Conservation (phyloP, 2,888 invertebrate species). For the Junonia oenone region DNA sequence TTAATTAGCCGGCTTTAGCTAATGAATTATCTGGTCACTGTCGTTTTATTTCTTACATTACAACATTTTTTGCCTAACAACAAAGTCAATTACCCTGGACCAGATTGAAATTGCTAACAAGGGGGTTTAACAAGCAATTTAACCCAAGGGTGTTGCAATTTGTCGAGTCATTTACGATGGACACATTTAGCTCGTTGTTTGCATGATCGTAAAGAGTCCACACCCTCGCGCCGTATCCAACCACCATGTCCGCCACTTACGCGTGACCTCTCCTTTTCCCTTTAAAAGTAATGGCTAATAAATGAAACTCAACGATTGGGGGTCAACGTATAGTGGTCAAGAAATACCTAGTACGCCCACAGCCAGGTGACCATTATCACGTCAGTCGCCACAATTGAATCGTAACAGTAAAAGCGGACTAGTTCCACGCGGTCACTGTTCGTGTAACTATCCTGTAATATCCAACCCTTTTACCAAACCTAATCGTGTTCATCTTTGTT, state of each 20-base stretch:
- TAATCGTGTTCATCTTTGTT: not conserved
- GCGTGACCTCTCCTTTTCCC: conserved; percentile 26
- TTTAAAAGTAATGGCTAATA: conserved; percentile 12
- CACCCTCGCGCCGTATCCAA: conserved; percentile 53
- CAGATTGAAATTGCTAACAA: conserved; percentile 44
- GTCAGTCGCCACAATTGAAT: conserved; percentile 48
- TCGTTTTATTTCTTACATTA: not conserved
- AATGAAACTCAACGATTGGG: conserved; percentile 16
- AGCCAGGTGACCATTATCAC: conserved; percentile 60
- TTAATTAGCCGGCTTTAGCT: not conserved
- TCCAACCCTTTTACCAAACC: not conserved
- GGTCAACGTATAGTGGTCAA: conserved; percentile 39
- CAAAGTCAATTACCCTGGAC: conserved; percentile 41
- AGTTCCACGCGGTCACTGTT: conserved; percentile 50
- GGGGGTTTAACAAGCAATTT: conserved; percentile 56
- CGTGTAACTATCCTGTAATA: conserved; percentile 41
- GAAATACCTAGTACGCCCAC: conserved; percentile 47
- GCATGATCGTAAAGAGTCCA: conserved; percentile 66
- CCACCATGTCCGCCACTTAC: conserved; percentile 38
- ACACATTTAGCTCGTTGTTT: conserved; percentile 65
- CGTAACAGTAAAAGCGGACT: conserved; percentile 55
- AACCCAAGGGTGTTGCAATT: conserved; percentile 61
- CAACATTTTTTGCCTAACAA: conserved; percentile 18
- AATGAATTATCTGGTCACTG: conserved; percentile 1
- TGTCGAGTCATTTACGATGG: conserved; percentile 61